Percentiles rank a stretch among this genome's conserved stretches.
phyloP scores from a whole-genome alignment of 2,797 vertebrate genomes.

The Crotalus adamanteus region DNA sequence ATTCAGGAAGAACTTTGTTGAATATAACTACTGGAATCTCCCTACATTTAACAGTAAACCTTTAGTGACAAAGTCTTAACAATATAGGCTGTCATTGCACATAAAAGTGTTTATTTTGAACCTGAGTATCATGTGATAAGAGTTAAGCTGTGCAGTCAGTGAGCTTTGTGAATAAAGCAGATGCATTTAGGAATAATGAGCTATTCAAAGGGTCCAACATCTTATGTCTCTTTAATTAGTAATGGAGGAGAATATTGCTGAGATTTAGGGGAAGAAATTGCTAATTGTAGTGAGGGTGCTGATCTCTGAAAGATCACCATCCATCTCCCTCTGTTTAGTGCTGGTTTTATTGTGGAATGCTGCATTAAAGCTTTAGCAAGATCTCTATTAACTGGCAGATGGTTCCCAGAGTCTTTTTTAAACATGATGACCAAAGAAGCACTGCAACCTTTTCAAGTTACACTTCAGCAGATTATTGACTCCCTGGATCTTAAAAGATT shows the following conservation, averaged over 20 bases:
- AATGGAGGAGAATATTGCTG: constrained; percentile 31
- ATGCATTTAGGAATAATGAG: constrained; percentile 35
- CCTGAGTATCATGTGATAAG: constrained; percentile 36
- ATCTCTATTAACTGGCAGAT: constrained; percentile 63
- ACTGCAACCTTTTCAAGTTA: constrained; percentile 49
- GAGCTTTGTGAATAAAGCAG: constrained; percentile 36
- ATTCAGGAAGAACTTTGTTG: neutral
- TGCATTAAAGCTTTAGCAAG: constrained; percentile 53
- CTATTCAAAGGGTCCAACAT: constrained; percentile 38
- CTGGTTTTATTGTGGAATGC: constrained; percentile 52
- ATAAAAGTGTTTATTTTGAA: constrained; percentile 33
- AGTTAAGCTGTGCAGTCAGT: constrained; percentile 28
- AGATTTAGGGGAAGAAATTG: constrained; percentile 35
- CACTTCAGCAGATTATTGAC: constrained; percentile 47
- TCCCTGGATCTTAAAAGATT: constrained; percentile 33
- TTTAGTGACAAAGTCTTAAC: constrained; percentile 30
- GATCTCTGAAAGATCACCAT: constrained; percentile 28
- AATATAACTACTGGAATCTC: constrained; percentile 4
- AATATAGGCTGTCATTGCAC: constrained; percentile 9
- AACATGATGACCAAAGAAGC: constrained; percentile 47
- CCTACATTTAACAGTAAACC: constrained; percentile 6
- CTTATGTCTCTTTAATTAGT: constrained; percentile 52
- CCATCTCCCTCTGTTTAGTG: constrained; percentile 10
- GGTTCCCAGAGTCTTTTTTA: constrained; percentile 56
- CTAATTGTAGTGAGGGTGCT: constrained; percentile 42